phyloP scores from a whole-genome alignment of 2,113 vertebrate genomes.

The Sapajus apella region DNA sequence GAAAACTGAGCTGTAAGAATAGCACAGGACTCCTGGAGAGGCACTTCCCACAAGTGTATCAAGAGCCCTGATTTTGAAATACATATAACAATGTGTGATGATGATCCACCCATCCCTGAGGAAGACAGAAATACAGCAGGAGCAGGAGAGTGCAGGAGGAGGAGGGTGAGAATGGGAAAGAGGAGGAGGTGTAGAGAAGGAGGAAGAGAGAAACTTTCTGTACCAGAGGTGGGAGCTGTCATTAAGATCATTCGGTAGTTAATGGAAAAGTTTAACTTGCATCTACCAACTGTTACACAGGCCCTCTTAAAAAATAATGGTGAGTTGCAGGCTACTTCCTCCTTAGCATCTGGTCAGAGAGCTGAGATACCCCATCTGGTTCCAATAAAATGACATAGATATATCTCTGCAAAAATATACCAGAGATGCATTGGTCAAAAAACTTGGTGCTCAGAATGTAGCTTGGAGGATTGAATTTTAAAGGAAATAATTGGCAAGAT shows the following conservation, averaged over 20 bases:
- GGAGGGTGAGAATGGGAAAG: too few relatives aligned
- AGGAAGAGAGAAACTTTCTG: conserved; percentile 45
- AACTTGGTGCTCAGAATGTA: conserved; percentile 87
- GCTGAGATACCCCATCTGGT: conserved; percentile 86
- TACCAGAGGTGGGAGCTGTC: conserved; percentile 72
- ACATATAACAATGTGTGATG: conserved; percentile 74
- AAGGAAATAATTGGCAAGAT: conserved; percentile 76
- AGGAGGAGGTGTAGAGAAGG: not conserved
- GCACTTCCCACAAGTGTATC: not conserved
- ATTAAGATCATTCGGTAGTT: conserved; percentile 84
- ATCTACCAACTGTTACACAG: conserved; percentile 90
- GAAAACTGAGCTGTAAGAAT: not conserved
- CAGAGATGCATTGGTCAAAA: conserved; percentile 79
- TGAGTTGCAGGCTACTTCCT: conserved; percentile 85
- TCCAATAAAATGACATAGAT: conserved; percentile 84
- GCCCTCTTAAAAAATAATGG: conserved; percentile 92
- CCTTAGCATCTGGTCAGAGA: conserved; percentile 83
- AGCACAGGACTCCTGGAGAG: not conserved
- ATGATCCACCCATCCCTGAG: conserved; percentile 66
- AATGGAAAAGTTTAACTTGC: conserved; percentile 87
- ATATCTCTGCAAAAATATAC: conserved; percentile 75
- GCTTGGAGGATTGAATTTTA: conserved; percentile 83
- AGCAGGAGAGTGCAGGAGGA: conserved; percentile 44
- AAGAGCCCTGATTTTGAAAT: conserved; percentile 76
- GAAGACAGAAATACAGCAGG: conserved; percentile 67